Percentiles rank a stretch among this genome's conserved stretches.
phyloP scores from a whole-genome alignment of 2,888 invertebrate species.

The Lepidocyrtinus sp. region DNA sequence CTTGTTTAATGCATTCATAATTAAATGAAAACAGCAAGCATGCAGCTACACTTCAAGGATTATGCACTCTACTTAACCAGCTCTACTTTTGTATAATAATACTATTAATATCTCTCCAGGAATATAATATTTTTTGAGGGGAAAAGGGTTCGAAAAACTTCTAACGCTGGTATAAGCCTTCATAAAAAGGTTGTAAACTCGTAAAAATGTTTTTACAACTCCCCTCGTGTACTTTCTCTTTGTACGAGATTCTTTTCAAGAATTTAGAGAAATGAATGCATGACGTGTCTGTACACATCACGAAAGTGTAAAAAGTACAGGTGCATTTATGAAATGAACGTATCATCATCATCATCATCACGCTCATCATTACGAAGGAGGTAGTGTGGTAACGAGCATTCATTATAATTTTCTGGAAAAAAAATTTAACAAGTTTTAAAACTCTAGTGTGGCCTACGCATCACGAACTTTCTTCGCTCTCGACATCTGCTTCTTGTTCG shows the following conservation, averaged over 20 bases:
- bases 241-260: not conserved
- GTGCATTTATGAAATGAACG: not conserved
- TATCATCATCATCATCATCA: conserved; percentile 9
- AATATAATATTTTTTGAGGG: no score
- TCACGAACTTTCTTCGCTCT: conserved; percentile 5
- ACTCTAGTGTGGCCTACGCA: not conserved
- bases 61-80: not conserved
- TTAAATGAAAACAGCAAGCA: not conserved
- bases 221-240: not conserved
- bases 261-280: not conserved
- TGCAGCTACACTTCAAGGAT: conserved; percentile 2
- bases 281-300: not conserved
- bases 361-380: not conserved
- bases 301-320: not conserved
- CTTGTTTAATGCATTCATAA: conserved; percentile 11
- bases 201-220: conserved; percentile 2
- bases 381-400: conserved; percentile 10
- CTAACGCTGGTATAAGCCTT: not conserved
- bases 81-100: conserved; percentile 1
- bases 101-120: conserved; percentile 1
- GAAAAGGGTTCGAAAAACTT: not conserved
- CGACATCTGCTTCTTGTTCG: conserved; percentile 11
- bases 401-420: conserved; percentile 1
- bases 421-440: not conserved
- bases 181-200: not conserved